phyloP scores from a whole-genome alignment of 2,797 vertebrate species.

The Ispidina picta region DNA sequence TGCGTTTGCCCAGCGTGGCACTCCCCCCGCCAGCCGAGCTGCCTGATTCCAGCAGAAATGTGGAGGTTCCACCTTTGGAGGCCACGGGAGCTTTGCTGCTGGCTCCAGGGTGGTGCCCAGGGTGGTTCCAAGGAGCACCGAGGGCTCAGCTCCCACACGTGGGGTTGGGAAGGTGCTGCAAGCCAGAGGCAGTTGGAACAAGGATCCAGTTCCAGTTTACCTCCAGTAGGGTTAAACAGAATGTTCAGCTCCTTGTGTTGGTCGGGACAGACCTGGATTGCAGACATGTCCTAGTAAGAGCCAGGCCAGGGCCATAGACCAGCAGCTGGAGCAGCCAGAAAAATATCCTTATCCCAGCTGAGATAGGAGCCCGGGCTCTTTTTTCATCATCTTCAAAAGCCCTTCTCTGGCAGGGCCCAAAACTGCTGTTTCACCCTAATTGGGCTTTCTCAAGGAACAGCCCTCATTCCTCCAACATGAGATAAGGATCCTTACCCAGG shows the following conservation, averaged over 20 bases:
- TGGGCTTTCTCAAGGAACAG: not conserved
- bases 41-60: fast-evolving
- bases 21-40: not conserved
- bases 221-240: not conserved
- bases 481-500: not conserved
- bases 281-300: not conserved
- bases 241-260: not conserved
- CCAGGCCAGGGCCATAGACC: not conserved
- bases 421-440: not conserved
- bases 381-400: not conserved
- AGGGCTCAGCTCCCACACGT: fast-evolving
- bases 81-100: not conserved
- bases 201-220: not conserved
- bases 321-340: conserved; percentile 16
- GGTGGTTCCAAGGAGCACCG: fast-evolving
- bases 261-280: not conserved
- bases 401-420: not conserved
- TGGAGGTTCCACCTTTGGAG: not conserved
- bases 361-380: not conserved
- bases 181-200: not conserved
- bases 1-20: fast-evolving
- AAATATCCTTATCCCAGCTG: not conserved
- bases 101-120: not conserved
- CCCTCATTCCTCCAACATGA: not conserved
- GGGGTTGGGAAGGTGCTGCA: not conserved